Evolutionary conservation across 2,797 vertebrate species (phyloP).

Genomic region (Ateles fusciceps): DNA sequence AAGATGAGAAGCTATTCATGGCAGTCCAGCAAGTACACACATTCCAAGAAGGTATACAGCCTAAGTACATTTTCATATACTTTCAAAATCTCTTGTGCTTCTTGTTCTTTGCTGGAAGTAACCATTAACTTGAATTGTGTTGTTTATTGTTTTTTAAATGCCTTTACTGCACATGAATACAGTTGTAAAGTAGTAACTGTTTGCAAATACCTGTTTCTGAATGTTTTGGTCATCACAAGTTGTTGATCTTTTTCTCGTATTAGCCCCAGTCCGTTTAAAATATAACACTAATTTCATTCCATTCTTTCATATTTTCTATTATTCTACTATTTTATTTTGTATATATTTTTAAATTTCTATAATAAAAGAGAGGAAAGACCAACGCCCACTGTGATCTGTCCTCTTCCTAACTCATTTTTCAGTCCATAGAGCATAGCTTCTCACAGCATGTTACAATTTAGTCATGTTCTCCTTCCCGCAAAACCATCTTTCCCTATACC

Average conservation of each 20-base stretch:
- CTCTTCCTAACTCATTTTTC: background rate
- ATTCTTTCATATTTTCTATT: background rate
- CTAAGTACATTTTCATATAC: background rate
- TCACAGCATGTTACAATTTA: background rate
- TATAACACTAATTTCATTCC: background rate
- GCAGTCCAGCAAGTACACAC: background rate
- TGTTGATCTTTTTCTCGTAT: background rate
- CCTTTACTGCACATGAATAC: background rate
- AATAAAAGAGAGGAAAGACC: background rate
- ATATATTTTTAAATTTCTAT: background rate
- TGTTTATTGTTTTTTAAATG: background rate
- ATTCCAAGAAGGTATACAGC: background rate
- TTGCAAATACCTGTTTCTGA: background rate
- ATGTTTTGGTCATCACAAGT: background rate
- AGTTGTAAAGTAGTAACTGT: background rate
- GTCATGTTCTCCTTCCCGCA: background rate
- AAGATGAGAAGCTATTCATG: background rate
- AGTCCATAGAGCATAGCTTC: background rate
- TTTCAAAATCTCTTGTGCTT: background rate
- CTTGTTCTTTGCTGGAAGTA: background rate
- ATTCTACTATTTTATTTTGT: background rate
- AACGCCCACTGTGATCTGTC: background rate
- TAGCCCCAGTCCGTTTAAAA: background rate
- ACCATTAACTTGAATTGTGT: background rate
- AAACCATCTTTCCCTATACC: background rate